phyloP scores from a whole-genome alignment of 2,797 vertebrate species.

The Crocodylus rhombifer region DNA sequence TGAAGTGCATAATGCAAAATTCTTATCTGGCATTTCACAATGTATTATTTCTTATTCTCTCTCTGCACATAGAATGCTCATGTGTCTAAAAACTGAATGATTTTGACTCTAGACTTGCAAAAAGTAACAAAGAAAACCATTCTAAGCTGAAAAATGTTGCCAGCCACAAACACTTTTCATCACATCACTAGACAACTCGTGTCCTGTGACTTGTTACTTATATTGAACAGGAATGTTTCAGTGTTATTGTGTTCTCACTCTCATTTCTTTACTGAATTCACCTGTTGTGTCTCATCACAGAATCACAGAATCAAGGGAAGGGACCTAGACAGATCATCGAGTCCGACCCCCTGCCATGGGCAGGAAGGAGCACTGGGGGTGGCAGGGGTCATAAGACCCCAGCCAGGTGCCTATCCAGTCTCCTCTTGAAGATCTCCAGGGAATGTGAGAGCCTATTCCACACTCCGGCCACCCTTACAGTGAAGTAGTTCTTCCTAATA shows the following conservation, averaged over 20 bases:
- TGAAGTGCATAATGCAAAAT: not conserved
- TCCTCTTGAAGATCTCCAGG: too few relatives aligned
- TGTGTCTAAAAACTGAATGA: not conserved
- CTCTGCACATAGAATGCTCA: not conserved
- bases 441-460: too few relatives aligned
- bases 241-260: not conserved
- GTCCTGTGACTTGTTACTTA: not conserved
- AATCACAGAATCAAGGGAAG: too few relatives aligned
- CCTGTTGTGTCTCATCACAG: not conserved
- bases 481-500: too few relatives aligned
- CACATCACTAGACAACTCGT: not conserved
- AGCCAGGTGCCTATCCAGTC: too few relatives aligned
- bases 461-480: too few relatives aligned
- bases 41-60: slow-evolving; percentile 26
- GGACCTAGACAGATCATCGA: too few relatives aligned
- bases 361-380: too few relatives aligned
- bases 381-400: too few relatives aligned
- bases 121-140: not conserved
- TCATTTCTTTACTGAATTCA: not conserved
- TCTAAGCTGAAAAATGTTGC: not conserved
- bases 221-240: not conserved
- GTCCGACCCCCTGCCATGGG: too few relatives aligned
- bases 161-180: not conserved
- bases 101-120: slow-evolving; percentile 17
- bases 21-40: not conserved